Base-by-base conservation (phyloP, 2,888 invertebrate species). In the Parnassius orleans region DNA sequence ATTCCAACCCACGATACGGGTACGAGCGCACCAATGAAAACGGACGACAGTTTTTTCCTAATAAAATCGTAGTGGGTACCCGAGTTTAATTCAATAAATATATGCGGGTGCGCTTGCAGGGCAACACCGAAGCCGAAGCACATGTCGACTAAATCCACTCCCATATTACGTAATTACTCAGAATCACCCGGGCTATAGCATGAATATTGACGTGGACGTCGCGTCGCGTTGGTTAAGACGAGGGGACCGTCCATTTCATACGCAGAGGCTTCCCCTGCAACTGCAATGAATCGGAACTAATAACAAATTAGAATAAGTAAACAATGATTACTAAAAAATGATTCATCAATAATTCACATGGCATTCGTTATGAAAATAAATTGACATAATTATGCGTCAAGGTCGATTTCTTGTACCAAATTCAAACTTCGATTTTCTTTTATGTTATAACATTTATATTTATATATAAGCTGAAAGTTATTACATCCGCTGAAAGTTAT, bases 51-150 rank as follows among this genome's bases (percentile, higher is more conserved):
- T 79, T 72, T 81, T 84, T 60, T 42, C 46, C 79, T 71, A 67
- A 42, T 53, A 42, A 53, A 81, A 79, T 76, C 77, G 79, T 76
- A 9, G 75, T 71, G 50, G 19, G 33, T 54, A 69, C 78, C 78
- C 76, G 76, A 73, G 69, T 72, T 75, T 81, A 87, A 89, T 89
- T 88, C 85, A 90, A 90, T 90, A 87, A 89, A 90, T 68, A 66
- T 73, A 90, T 90, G 89, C 90, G 90, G 90, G 90, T 73, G 81
- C 74, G 75, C 72, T 70, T 70, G 74, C 70, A 73, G 72, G 71
- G 70, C 75, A 75, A 74, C 76, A 72, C 10, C 11, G n/a, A 24
- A 33, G 10, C n/a, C 11, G 15, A 24, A 33, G 12, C 47, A 12
- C 12, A 69, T 48, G 48, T 68, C 69, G 69, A 71, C 73, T 69